Evolutionary conservation across 2,888 invertebrate genomes (phyloP).

Genomic region (Macrosiphum euphorbiae): DNA sequence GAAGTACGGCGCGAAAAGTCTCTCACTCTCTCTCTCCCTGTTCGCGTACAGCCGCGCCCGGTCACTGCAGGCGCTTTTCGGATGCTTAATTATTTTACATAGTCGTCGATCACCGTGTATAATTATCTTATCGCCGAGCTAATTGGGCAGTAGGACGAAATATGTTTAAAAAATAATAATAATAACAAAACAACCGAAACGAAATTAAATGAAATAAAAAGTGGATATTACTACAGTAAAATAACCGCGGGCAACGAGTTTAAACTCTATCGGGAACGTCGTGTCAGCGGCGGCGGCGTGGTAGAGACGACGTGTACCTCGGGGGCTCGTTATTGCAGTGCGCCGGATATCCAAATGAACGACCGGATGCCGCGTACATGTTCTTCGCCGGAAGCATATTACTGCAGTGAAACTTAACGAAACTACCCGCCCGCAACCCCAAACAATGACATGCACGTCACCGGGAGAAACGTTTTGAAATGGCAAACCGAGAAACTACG

Average conservation of each 20-base stretch:
- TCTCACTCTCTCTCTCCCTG: neutral
- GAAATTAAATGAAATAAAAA: neutral
- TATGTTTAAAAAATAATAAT: neutral
- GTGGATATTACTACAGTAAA: neutral
- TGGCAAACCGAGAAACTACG: constrained; percentile 57
- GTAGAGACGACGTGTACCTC: constrained; percentile 35
- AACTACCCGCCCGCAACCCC: constrained; percentile 31
- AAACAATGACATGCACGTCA: constrained; percentile 62
- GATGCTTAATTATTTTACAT: constrained; percentile 46
- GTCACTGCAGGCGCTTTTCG: neutral
- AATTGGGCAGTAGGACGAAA: neutral
- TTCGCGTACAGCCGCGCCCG: neutral
- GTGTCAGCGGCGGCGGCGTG: neutral
- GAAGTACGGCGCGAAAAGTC: constrained; percentile 47
- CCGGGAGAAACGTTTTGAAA: constrained; percentile 60
- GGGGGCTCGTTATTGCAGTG: constrained; percentile 55
- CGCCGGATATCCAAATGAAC: constrained; percentile 65
- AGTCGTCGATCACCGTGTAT: constrained; percentile 52
- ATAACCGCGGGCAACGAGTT: constrained; percentile 11
- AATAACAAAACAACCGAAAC: neutral
- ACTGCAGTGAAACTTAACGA: constrained; percentile 58
- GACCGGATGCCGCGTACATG: constrained; percentile 63
- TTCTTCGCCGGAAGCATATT: constrained; percentile 63
- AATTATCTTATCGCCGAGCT: constrained; percentile 46
- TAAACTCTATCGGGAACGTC: constrained; percentile 17